Percentiles rank a stretch among this genome's conserved stretches.
Conservation (phyloP, 2,888 invertebrate genomes). For the Dryobota labecula region DNA sequence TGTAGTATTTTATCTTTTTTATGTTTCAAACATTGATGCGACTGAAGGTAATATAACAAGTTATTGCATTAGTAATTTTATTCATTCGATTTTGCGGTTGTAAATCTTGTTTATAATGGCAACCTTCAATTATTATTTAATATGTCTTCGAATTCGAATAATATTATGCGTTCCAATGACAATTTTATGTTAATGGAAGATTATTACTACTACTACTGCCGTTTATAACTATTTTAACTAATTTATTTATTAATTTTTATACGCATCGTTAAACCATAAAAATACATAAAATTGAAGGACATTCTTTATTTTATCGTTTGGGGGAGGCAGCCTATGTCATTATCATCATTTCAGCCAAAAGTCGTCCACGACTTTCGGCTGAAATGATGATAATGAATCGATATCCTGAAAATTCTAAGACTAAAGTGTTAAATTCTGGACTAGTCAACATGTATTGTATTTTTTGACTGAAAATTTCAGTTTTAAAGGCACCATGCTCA, state of each 20-base stretch:
- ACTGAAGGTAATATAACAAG: constrained; percentile 40
- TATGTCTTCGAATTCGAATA: not conserved
- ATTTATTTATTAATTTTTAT: not conserved
- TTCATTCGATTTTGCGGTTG: constrained; percentile 8
- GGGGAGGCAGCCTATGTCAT: not conserved
- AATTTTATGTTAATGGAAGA: not conserved
- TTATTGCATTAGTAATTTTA: constrained; percentile 15
- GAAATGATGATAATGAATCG: not conserved
- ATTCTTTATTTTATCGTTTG: not conserved
- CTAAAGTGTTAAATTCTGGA: too few species aligned
- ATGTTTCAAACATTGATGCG: constrained; percentile 25
- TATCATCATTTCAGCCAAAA: too few species aligned
- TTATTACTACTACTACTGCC: too few species aligned
- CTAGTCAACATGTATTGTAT: not conserved
- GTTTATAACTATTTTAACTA: not conserved
- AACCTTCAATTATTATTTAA: constrained; percentile 17
- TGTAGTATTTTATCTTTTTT: constrained; percentile 9
- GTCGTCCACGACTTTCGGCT: not conserved
- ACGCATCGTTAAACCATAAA: not conserved
- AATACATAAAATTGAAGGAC: not conserved
- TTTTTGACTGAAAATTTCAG: not conserved
- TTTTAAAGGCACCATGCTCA: not conserved
- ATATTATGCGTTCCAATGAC: constrained; percentile 4
- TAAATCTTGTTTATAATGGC: constrained; percentile 4
- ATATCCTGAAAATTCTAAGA: not conserved